Evolutionary conservation across 2,797 vertebrate genomes (phyloP).

Genomic region (Pantherophis vulpinus): DNA sequence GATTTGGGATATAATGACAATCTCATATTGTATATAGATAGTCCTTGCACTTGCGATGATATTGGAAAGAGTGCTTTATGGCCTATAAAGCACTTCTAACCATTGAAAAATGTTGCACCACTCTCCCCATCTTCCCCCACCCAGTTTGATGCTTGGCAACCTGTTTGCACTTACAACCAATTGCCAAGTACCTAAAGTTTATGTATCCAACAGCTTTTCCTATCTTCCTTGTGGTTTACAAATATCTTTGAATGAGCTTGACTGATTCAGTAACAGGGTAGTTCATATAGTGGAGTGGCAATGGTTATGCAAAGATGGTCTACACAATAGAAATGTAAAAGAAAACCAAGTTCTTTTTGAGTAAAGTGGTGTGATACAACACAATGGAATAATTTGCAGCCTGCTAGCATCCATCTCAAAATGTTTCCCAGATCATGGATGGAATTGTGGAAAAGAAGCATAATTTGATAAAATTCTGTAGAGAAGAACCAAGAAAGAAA

Average conservation of each 20-base stretch:
- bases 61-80: not conserved
- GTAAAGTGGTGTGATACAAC: not conserved
- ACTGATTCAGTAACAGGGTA: not conserved
- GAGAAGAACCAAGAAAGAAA: not conserved
- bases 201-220: not conserved
- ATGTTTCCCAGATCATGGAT: not conserved
- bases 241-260: not conserved
- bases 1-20: not conserved
- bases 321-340: not conserved
- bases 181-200: not conserved
- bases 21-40: not conserved
- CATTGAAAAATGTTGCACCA: not conserved
- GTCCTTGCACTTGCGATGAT: not conserved
- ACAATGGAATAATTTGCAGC: not conserved
- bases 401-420: not conserved
- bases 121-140: not conserved
- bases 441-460: not conserved
- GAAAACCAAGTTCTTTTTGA: not conserved
- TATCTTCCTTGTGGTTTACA: not conserved
- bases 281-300: not conserved
- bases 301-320: not conserved
- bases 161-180: not conserved
- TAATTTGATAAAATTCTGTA: not conserved
- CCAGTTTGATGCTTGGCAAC: not conserved
- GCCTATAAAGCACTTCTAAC: not conserved